Base-by-base conservation (phyloP, 2,888 invertebrate species). In the Drosophila differens region DNA sequence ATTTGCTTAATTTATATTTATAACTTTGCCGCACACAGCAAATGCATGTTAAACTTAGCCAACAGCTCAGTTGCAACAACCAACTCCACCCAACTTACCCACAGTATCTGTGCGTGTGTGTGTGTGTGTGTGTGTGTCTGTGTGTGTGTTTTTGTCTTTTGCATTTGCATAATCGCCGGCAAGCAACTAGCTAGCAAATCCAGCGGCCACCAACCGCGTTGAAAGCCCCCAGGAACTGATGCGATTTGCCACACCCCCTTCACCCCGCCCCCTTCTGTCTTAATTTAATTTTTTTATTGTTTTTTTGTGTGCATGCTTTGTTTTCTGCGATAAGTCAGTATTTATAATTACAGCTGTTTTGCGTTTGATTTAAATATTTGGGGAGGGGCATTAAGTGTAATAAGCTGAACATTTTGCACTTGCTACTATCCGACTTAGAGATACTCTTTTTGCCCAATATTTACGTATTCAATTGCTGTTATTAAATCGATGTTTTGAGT, bases 1-100 rank as follows among this genome's bases (percentile, higher is more conserved):
- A 90, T 86, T 86, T 90, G 86, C 90, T 86, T 86, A 86, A 86
- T 86, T 88, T 86, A 90, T 90, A 90, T 86, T 90, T 90, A 90
- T 85, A 90, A 86, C 86, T 78, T 89, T 89, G 67, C 55, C 67
- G 49, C 63, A 65, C 67, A 74, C 61, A 51, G 69, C 41, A 47
- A 51, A 67, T 61, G 70, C 80, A 66, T 77, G 81, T 70, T 64
- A 59, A 76, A 76, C 69, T 81, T 54, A 57, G 52, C 70, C 35
- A 44, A 58, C 39, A 49, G 66, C 62, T 66, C 69, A 41, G 63
- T 63, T 59, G 58, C 70, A n/a, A 14, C 12, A 33, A 35, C 53
- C 28, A 7, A 4, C 22, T 47, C n/a, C n/a, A 19, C n/a, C 44
- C 32, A 66, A 25, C 39, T 52, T 64, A 10, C 7, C 22, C 60